Conservation (phyloP, 2,888 invertebrate species). For the Caradrina kadenii region DNA sequence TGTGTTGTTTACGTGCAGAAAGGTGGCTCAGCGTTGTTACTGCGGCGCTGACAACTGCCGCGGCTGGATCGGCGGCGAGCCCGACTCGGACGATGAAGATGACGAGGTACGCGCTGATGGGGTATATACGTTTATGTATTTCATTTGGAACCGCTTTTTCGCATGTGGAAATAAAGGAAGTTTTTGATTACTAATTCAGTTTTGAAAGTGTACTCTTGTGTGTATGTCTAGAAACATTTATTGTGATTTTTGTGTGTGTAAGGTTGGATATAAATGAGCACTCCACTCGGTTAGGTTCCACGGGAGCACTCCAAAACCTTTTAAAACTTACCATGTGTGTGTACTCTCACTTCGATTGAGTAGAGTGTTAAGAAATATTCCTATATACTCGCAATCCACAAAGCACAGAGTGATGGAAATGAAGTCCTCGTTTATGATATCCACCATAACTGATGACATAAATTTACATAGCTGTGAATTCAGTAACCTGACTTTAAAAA, state of each 20-base stretch:
- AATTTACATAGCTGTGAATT: background rate
- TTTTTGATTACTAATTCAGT: constrained; percentile 9
- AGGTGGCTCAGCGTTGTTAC: constrained; percentile 98
- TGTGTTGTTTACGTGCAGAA: constrained; percentile 89
- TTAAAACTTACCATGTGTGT: no score
- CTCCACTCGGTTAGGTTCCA: no score
- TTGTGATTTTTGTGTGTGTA: constrained; percentile 1
- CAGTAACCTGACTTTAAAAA: background rate
- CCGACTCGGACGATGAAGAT: constrained; percentile 91
- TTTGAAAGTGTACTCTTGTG: constrained; percentile 27
- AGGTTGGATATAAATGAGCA: no score
- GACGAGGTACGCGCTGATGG: constrained; percentile 78
- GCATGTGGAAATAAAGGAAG: constrained; percentile 35
- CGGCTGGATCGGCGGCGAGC: constrained; percentile 98
- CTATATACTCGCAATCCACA: no score
- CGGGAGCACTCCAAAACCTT: no score
- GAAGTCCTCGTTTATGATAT: no score
- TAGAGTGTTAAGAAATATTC: no score
- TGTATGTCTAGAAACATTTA: constrained; percentile 35
- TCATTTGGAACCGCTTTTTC: constrained; percentile 26
- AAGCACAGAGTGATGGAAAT: no score
- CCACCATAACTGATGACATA: background rate
- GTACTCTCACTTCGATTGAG: no score
- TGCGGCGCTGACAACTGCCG: constrained; percentile 97
- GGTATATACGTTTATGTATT: constrained; percentile 49